Evolutionary conservation across 2,888 invertebrate genomes (phyloP).

Genomic region (Ganaspis brasiliensis): DNA sequence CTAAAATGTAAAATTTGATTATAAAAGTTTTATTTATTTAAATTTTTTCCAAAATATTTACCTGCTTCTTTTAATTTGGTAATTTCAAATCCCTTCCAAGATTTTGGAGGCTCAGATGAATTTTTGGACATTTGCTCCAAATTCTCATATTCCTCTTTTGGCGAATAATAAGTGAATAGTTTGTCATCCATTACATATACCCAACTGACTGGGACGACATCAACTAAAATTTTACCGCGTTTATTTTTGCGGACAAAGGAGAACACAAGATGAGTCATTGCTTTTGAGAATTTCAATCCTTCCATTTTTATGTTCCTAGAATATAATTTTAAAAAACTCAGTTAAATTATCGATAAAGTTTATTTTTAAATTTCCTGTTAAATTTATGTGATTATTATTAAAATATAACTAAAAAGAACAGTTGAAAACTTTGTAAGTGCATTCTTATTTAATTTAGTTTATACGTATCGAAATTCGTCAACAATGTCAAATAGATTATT

Average conservation of each 20-base stretch:
- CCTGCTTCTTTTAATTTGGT: background rate
- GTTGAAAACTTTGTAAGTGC: too few relatives aligned
- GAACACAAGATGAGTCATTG: background rate
- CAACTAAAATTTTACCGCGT: background rate
- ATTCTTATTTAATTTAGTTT: background rate
- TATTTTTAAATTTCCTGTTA: background rate
- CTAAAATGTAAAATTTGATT: too few relatives aligned
- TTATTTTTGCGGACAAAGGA: background rate
- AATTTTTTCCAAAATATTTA: too few relatives aligned
- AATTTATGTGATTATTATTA: background rate
- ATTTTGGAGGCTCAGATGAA: background rate
- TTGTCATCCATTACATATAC: background rate
- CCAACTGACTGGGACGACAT: background rate
- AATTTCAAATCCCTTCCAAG: background rate
- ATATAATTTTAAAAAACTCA: background rate
- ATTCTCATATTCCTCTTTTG: background rate
- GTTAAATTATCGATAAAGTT: background rate
- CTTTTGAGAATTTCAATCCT: background rate
- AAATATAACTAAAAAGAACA: too few relatives aligned
- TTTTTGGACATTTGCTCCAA: background rate
- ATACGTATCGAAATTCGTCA: background rate
- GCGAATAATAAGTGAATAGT: background rate
- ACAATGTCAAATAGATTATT: background rate
- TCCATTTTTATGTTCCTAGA: background rate
- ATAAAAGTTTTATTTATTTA: too few relatives aligned